Base-by-base conservation (phyloP, 2,797 vertebrate species). In the Sebastes oblongus region DNA sequence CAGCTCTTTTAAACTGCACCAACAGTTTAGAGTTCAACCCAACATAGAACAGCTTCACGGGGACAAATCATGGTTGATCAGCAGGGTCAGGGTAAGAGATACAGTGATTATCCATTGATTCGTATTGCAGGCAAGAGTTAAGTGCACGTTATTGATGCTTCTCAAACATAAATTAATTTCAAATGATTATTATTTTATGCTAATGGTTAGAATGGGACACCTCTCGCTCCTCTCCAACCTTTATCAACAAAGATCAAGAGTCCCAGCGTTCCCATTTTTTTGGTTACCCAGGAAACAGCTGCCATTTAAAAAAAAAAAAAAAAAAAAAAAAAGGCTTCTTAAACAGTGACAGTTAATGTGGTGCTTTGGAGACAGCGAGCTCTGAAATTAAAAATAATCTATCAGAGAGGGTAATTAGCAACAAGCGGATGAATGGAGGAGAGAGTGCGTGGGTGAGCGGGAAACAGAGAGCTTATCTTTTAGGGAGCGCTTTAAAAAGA, bases 301-400 rank as follows among this genome's bases (percentile, higher is more conserved):
- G 68, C 66, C 85, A 82, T 88, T 87, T 22, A 22, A 22, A 76
- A 79, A 24, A 24, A 24, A 60, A 65, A 18, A 25, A 62, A 60
- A 50, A 16, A 16, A n/a, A 62, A 54, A 64, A 42, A 42, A 18
- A 36, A 25, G 75, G 36, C 78, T 86, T 86, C 79, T 89, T 81
- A 86, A 89, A 91, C 76, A 65, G 73, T 59, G 56, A 71, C 77
- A 32, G 89, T 83, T 86, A 93, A 93, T 89, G 76, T 86, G 86
- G 75, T 67, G 83, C 92, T 92, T 91, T 79, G 75, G 91, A 92
- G 86, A 86, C 80, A 67, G 84, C 22, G 1, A 75, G 89, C 85
- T 91, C 90, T 91, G 90, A 92, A 92, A 92, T 92, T 83, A 89
- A 92, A 93, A 93, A 89, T 85, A 91, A 93, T 93, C 77, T 87